phyloP scores from a whole-genome alignment of 2,797 vertebrate species.

The Sebastes jordani region DNA sequence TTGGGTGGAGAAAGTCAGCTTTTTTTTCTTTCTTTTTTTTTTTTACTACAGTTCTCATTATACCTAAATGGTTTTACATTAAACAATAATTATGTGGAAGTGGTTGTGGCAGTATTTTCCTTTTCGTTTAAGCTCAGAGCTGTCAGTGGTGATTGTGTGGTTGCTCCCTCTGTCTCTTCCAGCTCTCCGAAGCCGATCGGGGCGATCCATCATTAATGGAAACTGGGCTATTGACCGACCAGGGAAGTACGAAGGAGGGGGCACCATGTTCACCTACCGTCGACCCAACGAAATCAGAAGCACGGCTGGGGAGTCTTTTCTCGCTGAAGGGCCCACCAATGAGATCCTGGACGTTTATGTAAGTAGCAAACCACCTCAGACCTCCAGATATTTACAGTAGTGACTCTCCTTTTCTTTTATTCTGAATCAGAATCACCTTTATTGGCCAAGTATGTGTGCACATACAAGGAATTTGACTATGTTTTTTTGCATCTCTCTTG shows the following conservation, averaged over 20 bases:
- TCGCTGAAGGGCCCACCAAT: slow-evolving; percentile 95
- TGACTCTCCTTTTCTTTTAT: not conserved
- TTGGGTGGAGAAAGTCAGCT: slow-evolving; percentile 18
- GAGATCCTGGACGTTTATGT: slow-evolving; percentile 96
- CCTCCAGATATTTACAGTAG: not conserved
- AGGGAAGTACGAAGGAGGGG: slow-evolving; percentile 92
- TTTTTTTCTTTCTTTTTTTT: not conserved
- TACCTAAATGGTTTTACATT: slow-evolving; percentile 33
- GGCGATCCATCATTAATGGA: slow-evolving; percentile 95
- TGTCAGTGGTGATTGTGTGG: slow-evolving; percentile 40
- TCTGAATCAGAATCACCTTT: not conserved
- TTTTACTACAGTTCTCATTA: slow-evolving; percentile 12
- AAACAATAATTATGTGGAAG: slow-evolving; percentile 42
- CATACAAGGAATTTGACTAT: not conserved
- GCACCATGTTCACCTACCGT: slow-evolving; percentile 95
- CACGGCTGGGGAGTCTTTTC: slow-evolving; percentile 92
- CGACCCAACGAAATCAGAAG: slow-evolving; percentile 96
- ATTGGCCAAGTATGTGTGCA: not conserved
- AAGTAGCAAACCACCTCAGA: slow-evolving; percentile 70
- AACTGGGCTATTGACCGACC: slow-evolving; percentile 98
- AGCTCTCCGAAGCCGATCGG: slow-evolving; percentile 93
- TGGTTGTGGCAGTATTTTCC: slow-evolving; percentile 21
- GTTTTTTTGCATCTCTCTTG: not conserved
- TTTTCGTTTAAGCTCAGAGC: slow-evolving; percentile 1
- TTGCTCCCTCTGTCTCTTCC: slow-evolving; percentile 42